These are phyloP conservation scores for Aphelenchoides besseyi DNA, from an alignment of 1,140 invertebrate species.

Conservation along the genomic window DNA sequence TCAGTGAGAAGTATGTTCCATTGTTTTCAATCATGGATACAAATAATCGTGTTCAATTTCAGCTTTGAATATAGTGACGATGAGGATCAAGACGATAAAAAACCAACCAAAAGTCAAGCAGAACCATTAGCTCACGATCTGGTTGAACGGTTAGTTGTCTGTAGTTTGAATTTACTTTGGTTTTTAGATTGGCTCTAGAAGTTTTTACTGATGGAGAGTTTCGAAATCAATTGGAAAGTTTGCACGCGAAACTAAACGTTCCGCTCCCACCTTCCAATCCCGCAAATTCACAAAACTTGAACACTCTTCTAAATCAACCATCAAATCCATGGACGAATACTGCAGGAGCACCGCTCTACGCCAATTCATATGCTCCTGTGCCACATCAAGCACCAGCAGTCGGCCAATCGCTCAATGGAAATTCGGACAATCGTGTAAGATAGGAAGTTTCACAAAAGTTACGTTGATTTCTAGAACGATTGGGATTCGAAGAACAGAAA, in stretches of 20 bases:
- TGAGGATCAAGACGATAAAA: constrained; percentile 40
- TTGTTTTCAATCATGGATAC: too few relatives aligned
- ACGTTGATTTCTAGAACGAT: background rate
- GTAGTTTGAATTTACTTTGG: background rate
- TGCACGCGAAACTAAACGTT: background rate
- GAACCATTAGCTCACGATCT: constrained; percentile 1
- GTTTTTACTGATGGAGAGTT: constrained; percentile 13
- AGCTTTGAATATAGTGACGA: constrained; percentile 56
- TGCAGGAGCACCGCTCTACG: too few relatives aligned
- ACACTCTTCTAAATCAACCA: too few relatives aligned
- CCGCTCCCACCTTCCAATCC: background rate
- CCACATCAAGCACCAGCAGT: too few relatives aligned
- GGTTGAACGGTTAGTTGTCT: constrained; percentile 4
- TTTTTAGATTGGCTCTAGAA: constrained; percentile 7
- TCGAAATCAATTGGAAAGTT: background rate
- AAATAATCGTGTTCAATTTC: too few relatives aligned
- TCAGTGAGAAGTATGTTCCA: too few relatives aligned
- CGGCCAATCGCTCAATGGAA: too few relatives aligned
- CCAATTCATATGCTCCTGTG: too few relatives aligned
- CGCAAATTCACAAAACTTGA: background rate
- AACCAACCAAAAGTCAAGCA: constrained; percentile 11
- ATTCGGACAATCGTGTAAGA: too few relatives aligned
- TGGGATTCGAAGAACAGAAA: background rate
- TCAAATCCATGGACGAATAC: too few relatives aligned
- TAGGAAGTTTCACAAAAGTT: too few relatives aligned